A percentile compares a stretch with the other conserved stretches of the same genome.
These are phyloP conservation scores for Vireo griseus DNA, from an alignment of 2,797 vertebrate species.

Conservation along the genomic window DNA sequence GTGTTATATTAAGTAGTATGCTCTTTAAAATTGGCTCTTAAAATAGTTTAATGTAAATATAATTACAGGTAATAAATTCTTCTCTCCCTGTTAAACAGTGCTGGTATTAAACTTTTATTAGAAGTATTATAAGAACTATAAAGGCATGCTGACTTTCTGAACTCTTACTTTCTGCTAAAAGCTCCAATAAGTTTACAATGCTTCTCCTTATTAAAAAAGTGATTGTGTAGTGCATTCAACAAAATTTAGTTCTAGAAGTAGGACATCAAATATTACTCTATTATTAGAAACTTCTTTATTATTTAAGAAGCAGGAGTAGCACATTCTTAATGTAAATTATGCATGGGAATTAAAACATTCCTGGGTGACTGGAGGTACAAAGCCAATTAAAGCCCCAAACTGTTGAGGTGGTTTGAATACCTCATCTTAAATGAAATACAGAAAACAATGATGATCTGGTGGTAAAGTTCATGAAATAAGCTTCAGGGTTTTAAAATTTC, in stretches of 20 bases:
- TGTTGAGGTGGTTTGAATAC: background rate
- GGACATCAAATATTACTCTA: background rate
- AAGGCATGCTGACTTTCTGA: background rate
- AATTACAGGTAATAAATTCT: background rate
- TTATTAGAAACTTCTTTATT: conserved; percentile 21
- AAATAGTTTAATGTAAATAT: background rate
- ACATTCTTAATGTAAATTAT: background rate
- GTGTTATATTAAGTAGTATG: background rate
- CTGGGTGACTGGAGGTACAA: background rate
- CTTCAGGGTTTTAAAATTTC: background rate
- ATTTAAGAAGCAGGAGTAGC: background rate
- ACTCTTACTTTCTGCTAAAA: background rate
- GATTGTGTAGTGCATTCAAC: background rate
- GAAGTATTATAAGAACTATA: background rate
- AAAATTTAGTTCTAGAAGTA: background rate
- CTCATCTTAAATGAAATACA: background rate
- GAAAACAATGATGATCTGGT: background rate
- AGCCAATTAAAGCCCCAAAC: background rate
- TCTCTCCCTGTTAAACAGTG: background rate
- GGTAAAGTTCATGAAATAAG: background rate
- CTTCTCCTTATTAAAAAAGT: background rate
- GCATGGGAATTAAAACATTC: background rate
- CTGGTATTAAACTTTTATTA: background rate
- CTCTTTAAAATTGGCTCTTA: background rate
- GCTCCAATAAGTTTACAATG: background rate